These are phyloP conservation scores for Drosophila burlai DNA, from an alignment of 1,140 invertebrate species.

Conservation along the genomic window DNA sequence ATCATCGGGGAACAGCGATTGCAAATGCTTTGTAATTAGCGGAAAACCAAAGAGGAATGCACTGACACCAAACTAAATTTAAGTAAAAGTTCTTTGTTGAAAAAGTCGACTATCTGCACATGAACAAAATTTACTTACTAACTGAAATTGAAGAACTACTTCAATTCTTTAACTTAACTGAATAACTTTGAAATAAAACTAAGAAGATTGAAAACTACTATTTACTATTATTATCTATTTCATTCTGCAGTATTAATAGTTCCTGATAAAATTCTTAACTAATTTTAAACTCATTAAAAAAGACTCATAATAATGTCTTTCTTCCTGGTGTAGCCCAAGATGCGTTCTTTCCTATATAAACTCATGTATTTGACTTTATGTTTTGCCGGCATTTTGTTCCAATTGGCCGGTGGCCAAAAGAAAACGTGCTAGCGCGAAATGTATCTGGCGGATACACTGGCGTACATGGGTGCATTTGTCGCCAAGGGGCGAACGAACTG, in stretches of 20 bases:
- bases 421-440: constrained; percentile 54
- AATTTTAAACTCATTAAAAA: neutral
- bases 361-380: constrained; percentile 20
- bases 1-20: constrained; percentile 56
- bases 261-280: neutral
- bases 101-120: constrained; percentile 45
- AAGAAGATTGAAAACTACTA: no score
- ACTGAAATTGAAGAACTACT: no score
- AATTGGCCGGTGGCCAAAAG: constrained; percentile 72
- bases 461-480: constrained; percentile 53
- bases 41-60: constrained; percentile 44
- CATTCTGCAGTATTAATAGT: neutral
- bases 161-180: neutral
- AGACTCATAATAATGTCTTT: neutral
- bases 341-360: constrained; percentile 15
- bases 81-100: constrained; percentile 58
- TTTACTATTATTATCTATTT: neutral
- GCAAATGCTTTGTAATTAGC: constrained; percentile 49
- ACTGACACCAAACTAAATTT: constrained; percentile 46
- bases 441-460: constrained; percentile 50
- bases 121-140: neutral
- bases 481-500: constrained; percentile 57
- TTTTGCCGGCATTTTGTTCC: constrained; percentile 79
- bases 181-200: neutral
- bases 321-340: constrained; percentile 8